Conservation (phyloP, 2,888 invertebrate species). For the Schizaphis graminum region DNA sequence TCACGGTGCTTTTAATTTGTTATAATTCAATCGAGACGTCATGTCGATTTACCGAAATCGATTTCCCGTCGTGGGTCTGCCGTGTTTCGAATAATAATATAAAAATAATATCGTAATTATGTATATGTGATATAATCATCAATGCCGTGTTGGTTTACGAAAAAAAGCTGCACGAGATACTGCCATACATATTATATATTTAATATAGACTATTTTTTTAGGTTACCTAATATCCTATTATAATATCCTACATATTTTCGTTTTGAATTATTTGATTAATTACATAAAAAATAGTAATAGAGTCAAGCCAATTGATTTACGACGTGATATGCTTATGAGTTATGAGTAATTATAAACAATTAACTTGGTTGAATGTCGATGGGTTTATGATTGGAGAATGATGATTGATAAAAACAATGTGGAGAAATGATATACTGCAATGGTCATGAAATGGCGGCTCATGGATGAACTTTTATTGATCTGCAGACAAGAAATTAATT, state of each 20-base stretch:
- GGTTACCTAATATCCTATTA: neutral
- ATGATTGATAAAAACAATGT: neutral
- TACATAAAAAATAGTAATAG: neutral
- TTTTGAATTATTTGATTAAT: neutral
- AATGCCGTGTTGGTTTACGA: neutral
- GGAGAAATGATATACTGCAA: neutral
- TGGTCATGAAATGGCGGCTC: neutral
- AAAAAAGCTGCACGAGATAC: neutral
- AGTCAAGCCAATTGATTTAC: neutral
- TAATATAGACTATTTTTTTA: neutral
- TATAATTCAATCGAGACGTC: neutral
- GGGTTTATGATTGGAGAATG: neutral
- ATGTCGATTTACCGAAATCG: neutral
- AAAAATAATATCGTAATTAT: constrained; percentile 4
- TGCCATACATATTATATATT: neutral
- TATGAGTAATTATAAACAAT: neutral
- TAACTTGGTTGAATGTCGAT: neutral
- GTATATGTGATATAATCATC: no score
- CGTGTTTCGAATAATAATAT: neutral
- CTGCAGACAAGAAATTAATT: neutral
- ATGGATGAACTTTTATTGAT: no score
- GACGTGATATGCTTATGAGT: neutral
- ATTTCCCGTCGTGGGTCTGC: neutral
- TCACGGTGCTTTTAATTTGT: neutral
- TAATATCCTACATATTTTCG: no score